Percentiles rank a stretch among this genome's conserved stretches.
phyloP scores from a whole-genome alignment of 2,888 invertebrate genomes.

The Tiphia femorata region DNA sequence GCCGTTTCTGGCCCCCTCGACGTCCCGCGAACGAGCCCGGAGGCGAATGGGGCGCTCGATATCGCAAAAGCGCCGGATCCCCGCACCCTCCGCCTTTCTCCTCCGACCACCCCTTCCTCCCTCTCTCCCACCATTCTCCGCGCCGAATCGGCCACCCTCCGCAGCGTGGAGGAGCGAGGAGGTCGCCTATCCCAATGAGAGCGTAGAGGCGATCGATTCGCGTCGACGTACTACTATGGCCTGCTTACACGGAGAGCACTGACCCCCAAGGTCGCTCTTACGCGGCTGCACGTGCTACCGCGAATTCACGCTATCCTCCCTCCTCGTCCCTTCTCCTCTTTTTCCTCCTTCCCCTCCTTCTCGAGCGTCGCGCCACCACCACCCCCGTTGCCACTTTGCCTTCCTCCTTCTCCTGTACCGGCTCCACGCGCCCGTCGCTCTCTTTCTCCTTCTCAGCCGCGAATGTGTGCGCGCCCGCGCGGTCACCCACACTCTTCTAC shows the following conservation, averaged over 20 bases:
- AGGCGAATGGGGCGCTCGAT: constrained; percentile 23
- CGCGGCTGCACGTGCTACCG: constrained; percentile 62
- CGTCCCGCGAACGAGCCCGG: not conserved
- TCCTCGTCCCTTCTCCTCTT: not conserved
- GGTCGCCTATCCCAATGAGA: constrained; percentile 43
- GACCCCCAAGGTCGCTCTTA: constrained; percentile 65
- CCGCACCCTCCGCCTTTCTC: constrained; percentile 1
- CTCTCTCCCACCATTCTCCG: not conserved
- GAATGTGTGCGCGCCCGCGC: not conserved
- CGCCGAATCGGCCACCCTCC: constrained; percentile 2
- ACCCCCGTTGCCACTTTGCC: constrained; percentile 12
- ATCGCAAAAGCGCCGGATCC: constrained; percentile 25
- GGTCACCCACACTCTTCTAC: not conserved
- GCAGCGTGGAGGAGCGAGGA: constrained; percentile 9
- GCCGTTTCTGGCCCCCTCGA: not conserved
- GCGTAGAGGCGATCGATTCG: constrained; percentile 41
- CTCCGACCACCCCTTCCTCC: not conserved
- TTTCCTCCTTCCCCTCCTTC: not conserved
- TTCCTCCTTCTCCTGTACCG: not conserved
- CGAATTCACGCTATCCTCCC: constrained; percentile 48
- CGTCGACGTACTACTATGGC: constrained; percentile 55
- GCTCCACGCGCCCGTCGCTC: constrained; percentile 1
- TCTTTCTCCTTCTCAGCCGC: not conserved
- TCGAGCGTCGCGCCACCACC: constrained; percentile 10
- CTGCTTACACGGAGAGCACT: constrained; percentile 56